Evolutionary conservation across 2,888 invertebrate genomes (phyloP).

Genomic region (Drosophila limbata): DNA sequence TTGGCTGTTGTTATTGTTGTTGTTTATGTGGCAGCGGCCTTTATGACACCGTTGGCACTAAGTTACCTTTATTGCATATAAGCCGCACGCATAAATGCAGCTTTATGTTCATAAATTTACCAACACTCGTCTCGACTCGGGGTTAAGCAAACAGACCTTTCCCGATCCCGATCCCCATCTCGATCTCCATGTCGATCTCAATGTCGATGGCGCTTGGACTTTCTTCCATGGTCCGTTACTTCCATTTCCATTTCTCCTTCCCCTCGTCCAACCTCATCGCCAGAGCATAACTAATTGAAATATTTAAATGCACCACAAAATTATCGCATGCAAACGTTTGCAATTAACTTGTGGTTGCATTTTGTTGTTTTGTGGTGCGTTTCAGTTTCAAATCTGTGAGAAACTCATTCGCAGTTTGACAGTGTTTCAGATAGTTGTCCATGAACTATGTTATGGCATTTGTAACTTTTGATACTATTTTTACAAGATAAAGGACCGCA

Average conservation of each 20-base stretch:
- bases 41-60: slow-evolving; percentile 80
- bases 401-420: slow-evolving; percentile 38
- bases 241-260: not conserved
- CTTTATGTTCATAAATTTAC: slow-evolving; percentile 79
- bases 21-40: slow-evolving; percentile 75
- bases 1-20: slow-evolving; percentile 39
- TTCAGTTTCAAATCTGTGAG: slow-evolving; percentile 69
- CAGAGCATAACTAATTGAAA: slow-evolving; percentile 70
- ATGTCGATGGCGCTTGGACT: slow-evolving; percentile 60
- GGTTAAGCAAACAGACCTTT: slow-evolving; percentile 70
- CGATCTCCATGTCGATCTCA: not conserved
- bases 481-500: no score
- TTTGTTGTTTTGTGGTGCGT: slow-evolving; percentile 33
- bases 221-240: slow-evolving; percentile 51
- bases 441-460: slow-evolving; percentile 1
- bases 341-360: slow-evolving; percentile 58
- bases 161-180: not conserved
- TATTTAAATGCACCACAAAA: slow-evolving; percentile 68
- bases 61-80: slow-evolving; percentile 80
- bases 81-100: slow-evolving; percentile 81
- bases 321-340: slow-evolving; percentile 62
- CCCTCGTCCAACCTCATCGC: slow-evolving; percentile 8
- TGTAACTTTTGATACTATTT: not conserved
- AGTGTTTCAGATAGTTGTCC: slow-evolving; percentile 5
- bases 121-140: slow-evolving; percentile 58